phyloP scores from a whole-genome alignment of 2,797 vertebrate species.

The Antrozous pallidus region DNA sequence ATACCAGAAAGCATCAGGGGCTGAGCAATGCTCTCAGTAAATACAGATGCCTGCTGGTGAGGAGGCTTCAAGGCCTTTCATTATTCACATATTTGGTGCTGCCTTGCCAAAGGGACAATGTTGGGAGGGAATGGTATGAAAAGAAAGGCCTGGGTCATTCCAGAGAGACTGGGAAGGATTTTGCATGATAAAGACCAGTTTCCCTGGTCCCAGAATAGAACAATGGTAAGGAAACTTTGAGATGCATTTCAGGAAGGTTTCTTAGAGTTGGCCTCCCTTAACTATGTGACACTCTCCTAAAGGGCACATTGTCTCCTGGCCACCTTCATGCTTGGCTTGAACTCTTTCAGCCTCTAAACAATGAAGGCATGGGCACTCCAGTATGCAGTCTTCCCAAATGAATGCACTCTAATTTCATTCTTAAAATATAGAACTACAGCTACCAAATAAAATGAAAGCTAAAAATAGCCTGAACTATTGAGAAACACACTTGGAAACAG shows the following conservation, averaged over 20 bases:
- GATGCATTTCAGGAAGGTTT: not conserved
- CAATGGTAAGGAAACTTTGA: not conserved
- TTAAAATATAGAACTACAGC: not conserved
- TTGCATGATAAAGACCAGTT: not conserved
- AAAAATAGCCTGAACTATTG: not conserved
- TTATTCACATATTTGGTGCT: not conserved
- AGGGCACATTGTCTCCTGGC: not conserved
- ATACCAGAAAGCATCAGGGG: not conserved
- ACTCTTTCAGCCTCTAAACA: conserved; percentile 37
- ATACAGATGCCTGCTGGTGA: not conserved
- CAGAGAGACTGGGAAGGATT: not conserved
- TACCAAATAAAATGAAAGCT: conserved; percentile 5
- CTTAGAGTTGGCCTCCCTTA: not conserved
- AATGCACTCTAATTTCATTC: not conserved
- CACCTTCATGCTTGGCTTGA: conserved; percentile 46
- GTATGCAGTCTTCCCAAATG: not conserved
- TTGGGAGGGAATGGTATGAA: not conserved
- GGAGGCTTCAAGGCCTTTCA: not conserved
- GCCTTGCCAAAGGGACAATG: not conserved
- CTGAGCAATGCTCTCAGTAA: not conserved
- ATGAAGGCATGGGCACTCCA: not conserved
- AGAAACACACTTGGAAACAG: not conserved
- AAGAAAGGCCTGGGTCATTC: not conserved
- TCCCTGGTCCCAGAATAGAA: not conserved
- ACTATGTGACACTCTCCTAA: not conserved